These are phyloP conservation scores for Rhaphigaster nebulosa DNA, from an alignment of 2,888 invertebrate genomes.

Conservation along the genomic window DNA sequence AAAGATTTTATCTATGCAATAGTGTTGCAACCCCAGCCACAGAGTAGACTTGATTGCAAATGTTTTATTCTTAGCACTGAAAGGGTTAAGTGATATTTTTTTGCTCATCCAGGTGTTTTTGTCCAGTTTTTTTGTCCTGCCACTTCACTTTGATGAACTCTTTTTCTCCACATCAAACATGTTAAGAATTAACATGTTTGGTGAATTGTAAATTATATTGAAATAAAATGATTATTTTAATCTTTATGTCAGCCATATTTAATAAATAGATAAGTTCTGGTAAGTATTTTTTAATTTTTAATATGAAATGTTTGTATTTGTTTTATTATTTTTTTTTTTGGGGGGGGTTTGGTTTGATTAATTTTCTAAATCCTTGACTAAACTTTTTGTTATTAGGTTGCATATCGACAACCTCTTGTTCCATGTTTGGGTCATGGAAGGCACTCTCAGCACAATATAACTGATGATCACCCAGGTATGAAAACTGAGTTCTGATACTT, in stretches of 20 bases:
- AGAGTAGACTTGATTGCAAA: too few species aligned
- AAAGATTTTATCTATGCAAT: too few species aligned
- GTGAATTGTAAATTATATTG: background rate
- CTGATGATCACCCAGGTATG: conserved; percentile 60
- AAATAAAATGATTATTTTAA: background rate
- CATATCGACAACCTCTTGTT: conserved; percentile 63
- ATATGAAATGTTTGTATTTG: background rate
- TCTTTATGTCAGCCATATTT: background rate
- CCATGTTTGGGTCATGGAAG: conserved; percentile 61
- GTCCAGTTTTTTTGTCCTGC: too few species aligned
- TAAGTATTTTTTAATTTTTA: background rate
- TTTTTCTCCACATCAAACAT: too few species aligned
- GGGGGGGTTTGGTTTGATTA: background rate
- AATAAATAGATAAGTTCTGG: background rate
- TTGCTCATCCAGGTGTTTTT: too few species aligned
- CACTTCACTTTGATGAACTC: too few species aligned
- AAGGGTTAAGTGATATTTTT: too few species aligned
- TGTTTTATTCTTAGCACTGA: too few species aligned
- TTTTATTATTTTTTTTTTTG: background rate
- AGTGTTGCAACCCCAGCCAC: too few species aligned
- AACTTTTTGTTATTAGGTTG: conserved; percentile 55
- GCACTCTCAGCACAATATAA: conserved; percentile 61
- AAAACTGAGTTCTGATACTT: background rate
- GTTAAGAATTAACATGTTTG: too few species aligned
- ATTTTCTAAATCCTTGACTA: background rate